These are phyloP conservation scores for Scaptomyza cyrtandrae DNA, from an alignment of 2,888 invertebrate species.

Conservation along the genomic window DNA sequence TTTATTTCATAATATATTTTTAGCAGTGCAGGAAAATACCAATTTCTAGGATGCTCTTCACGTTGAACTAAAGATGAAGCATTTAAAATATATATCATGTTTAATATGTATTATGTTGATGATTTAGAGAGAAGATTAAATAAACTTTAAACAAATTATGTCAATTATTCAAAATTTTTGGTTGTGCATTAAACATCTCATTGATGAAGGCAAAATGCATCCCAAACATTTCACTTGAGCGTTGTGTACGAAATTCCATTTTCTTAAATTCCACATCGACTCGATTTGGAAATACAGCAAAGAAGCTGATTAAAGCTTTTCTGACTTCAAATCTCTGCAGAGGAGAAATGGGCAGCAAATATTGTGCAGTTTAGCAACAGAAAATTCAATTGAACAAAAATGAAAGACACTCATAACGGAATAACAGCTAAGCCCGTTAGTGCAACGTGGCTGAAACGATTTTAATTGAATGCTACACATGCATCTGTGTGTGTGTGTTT, in stretches of 20 bases:
- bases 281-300: too few species aligned
- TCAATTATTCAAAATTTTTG: neutral
- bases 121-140: neutral
- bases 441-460: slow-evolving; percentile 30
- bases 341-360: slow-evolving; percentile 4
- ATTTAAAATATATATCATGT: too few species aligned
- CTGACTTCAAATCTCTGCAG: neutral
- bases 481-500: neutral
- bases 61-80: too few species aligned
- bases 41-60: too few species aligned
- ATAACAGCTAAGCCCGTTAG: slow-evolving; percentile 27
- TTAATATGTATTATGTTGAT: too few species aligned
- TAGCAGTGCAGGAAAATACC: too few species aligned
- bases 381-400: slow-evolving; percentile 23
- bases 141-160: too few species aligned
- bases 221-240: neutral
- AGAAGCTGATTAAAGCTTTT: neutral
- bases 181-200: neutral
- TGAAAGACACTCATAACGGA: slow-evolving; percentile 25
- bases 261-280: too few species aligned
- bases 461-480: slow-evolving; percentile 55
- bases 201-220: neutral
- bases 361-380: slow-evolving; percentile 6
- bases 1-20: too few species aligned
- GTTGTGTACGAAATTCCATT: neutral